These are phyloP conservation scores for Ditylenchus dipsaci DNA, from an alignment of 1,140 invertebrate species.

Conservation along the genomic window DNA sequence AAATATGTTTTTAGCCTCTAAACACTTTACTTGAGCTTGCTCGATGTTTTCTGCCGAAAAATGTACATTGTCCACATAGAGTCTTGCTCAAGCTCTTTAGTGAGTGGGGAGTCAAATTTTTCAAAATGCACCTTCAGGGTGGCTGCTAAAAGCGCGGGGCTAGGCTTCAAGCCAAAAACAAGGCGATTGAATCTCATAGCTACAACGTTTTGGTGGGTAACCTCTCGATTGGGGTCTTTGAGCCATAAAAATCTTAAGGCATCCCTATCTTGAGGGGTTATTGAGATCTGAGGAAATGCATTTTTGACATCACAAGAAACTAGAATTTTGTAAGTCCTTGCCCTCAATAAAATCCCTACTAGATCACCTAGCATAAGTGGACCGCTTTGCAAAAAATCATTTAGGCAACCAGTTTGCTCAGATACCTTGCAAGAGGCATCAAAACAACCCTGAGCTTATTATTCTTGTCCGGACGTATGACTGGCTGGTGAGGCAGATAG, in stretches of 20 bases:
- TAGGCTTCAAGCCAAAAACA: slow-evolving; percentile 16
- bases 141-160: slow-evolving; percentile 6
- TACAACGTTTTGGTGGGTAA: background rate
- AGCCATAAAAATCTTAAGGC: slow-evolving; percentile 12
- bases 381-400: slow-evolving; percentile 1
- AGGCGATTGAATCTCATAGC: slow-evolving; percentile 6
- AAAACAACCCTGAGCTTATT: slow-evolving; percentile 9
- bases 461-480: background rate
- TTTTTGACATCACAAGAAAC: slow-evolving; percentile 12
- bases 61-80: background rate
- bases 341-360: background rate
- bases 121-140: slow-evolving; percentile 2
- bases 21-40: background rate
- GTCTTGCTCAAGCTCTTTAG: background rate
- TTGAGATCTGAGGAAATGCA: slow-evolving; percentile 9
- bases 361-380: background rate
- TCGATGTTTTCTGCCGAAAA: background rate
- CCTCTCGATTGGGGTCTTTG: background rate
- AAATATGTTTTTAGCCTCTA: background rate
- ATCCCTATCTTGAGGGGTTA: background rate
- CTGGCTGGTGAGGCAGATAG: slow-evolving; percentile 7
- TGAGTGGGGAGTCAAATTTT: background rate
- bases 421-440: background rate
- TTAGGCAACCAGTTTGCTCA: background rate
- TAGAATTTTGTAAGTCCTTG: background rate